phyloP scores from a whole-genome alignment of 2,888 invertebrate species.

The Plebejus anna region DNA sequence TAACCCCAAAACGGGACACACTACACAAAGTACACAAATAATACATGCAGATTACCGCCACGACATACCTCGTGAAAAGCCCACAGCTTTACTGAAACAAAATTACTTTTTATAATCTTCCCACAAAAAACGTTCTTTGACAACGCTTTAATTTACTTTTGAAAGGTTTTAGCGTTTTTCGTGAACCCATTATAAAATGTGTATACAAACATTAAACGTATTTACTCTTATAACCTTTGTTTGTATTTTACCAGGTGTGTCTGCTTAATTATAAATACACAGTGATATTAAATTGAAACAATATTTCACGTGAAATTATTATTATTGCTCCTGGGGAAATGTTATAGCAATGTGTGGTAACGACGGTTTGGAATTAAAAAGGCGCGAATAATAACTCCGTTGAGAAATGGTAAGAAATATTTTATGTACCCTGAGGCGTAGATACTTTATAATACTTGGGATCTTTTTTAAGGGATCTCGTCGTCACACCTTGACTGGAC shows the following conservation, averaged over 20 bases:
- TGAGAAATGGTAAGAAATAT: neutral
- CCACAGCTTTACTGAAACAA: constrained; percentile 11
- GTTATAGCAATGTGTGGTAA: neutral
- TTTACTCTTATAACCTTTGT: constrained; percentile 8
- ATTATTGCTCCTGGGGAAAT: neutral
- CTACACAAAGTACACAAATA: neutral
- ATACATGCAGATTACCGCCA: neutral
- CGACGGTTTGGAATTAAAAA: neutral
- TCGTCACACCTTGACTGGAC: too few relatives aligned
- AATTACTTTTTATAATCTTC: constrained; percentile 24
- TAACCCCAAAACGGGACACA: neutral
- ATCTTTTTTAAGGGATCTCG: too few relatives aligned
- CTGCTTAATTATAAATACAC: neutral
- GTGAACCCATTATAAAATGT: constrained; percentile 18
- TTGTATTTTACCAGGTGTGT: neutral
- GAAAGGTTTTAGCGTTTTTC: constrained; percentile 22
- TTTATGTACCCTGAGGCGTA: too few relatives aligned
- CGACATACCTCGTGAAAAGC: neutral
- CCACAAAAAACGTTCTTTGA: constrained; percentile 8
- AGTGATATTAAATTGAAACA: neutral
- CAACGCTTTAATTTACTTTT: constrained; percentile 4
- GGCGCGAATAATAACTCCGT: neutral
- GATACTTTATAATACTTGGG: too few relatives aligned
- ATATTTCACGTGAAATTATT: neutral
- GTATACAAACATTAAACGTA: neutral